Percentiles rank a stretch among this genome's conserved stretches.
phyloP scores from a whole-genome alignment of 2,888 invertebrate species.

The Trichogramma dendrolimi region DNA sequence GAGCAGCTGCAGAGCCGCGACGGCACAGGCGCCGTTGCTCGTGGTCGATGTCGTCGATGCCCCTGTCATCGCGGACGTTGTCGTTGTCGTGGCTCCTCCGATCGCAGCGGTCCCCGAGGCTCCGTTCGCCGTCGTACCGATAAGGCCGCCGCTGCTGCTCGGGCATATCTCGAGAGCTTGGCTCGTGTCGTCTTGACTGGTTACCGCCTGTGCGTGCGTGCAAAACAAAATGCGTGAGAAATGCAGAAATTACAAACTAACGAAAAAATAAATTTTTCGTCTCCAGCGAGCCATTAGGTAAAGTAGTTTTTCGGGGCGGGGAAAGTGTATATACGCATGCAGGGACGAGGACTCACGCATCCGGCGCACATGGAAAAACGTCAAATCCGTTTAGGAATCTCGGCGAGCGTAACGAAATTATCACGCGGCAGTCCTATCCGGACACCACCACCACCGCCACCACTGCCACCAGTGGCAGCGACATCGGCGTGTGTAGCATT shows the following conservation, averaged over 20 bases:
- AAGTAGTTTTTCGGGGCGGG: too few relatives aligned
- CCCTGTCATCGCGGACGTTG: too few relatives aligned
- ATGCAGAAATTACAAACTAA: not conserved
- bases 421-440: too few relatives aligned
- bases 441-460: too few relatives aligned
- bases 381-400: not conserved
- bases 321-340: too few relatives aligned
- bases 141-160: constrained; percentile 50
- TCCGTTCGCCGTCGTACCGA: constrained; percentile 53
- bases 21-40: constrained; percentile 51
- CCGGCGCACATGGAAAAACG: not conserved
- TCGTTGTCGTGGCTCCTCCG: too few relatives aligned
- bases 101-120: constrained; percentile 50
- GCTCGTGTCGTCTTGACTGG: constrained; percentile 43
- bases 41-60: constrained; percentile 32
- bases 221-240: not conserved
- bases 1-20: constrained; percentile 55
- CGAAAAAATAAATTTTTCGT: not conserved
- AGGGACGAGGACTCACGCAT: not conserved
- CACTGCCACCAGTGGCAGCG: too few relatives aligned
- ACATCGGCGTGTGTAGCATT: too few relatives aligned
- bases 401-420: too few relatives aligned
- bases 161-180: constrained; percentile 44
- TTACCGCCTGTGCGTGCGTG: constrained; percentile 28
- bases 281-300: not conserved